Conservation (phyloP, 2,888 invertebrate genomes). For the Diplolepis rosae region DNA sequence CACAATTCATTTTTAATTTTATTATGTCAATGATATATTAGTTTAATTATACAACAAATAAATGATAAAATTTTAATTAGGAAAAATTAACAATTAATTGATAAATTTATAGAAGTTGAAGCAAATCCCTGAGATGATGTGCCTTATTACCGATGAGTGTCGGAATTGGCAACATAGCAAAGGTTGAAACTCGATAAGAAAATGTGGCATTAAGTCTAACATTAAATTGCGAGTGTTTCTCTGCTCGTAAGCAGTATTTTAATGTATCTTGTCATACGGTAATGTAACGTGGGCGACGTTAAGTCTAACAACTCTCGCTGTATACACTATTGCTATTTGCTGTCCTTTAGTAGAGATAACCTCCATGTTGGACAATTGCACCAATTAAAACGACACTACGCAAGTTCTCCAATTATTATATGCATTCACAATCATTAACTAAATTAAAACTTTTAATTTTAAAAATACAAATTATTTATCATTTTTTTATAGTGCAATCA, state of each 20-base stretch:
- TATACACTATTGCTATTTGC: conserved; percentile 5
- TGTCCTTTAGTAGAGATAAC: conserved; percentile 10
- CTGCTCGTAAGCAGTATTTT: conserved; percentile 22
- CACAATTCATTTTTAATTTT: no score
- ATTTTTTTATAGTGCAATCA: not conserved
- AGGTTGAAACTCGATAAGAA: not conserved
- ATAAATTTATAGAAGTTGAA: not conserved
- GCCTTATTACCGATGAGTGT: not conserved
- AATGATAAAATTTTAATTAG: not conserved
- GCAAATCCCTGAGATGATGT: not conserved
- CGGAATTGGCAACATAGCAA: not conserved
- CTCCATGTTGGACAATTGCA: conserved; percentile 4
- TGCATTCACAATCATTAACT: not conserved
- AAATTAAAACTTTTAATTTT: not conserved
- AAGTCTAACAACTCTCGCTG: conserved; percentile 46
- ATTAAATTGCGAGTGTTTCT: conserved; percentile 20
- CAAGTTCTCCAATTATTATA: not conserved
- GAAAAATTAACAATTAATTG: no score
- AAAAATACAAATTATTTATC: not conserved
- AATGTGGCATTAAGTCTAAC: not conserved
- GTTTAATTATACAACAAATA: not conserved
- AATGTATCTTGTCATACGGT: conserved; percentile 47
- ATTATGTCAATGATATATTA: not conserved
- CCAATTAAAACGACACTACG: conserved; percentile 24
- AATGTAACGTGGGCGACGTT: conserved; percentile 49